A percentile compares a stretch with the other conserved stretches of the same genome.
Conservation (phyloP, 2,113 vertebrate genomes). For the Amphiprion ocellaris region DNA sequence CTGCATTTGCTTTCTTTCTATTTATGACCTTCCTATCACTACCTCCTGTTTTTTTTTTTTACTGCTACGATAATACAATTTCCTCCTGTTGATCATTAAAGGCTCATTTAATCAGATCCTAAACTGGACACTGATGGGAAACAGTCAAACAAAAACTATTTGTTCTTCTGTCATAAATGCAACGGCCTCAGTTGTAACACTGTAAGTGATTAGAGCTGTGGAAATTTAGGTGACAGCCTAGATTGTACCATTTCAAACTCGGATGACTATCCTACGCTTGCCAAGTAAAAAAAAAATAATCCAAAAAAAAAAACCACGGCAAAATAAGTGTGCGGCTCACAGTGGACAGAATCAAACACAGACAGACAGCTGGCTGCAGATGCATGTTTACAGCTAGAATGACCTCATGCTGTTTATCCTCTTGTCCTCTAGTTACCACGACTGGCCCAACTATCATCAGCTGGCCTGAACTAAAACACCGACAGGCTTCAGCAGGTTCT, state of each 20-base stretch:
- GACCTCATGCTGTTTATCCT: slow-evolving; percentile 45
- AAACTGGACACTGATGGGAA: slow-evolving; percentile 3
- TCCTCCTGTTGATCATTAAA: slow-evolving; percentile 34
- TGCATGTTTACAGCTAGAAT: slow-evolving; percentile 51
- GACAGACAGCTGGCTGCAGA: slow-evolving; percentile 53
- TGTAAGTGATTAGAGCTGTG: neutral
- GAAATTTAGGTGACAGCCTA: slow-evolving; percentile 7
- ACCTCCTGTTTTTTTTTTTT: slow-evolving; percentile 8
- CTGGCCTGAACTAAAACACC: slow-evolving; percentile 4
- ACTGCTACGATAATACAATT: slow-evolving; percentile 27
- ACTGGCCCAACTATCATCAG: slow-evolving; percentile 17
- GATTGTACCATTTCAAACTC: slow-evolving; percentile 9
- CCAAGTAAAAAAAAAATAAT: neutral
- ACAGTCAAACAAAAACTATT: slow-evolving; percentile 23
- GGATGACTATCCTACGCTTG: slow-evolving; percentile 6
- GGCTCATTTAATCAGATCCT: slow-evolving; percentile 21
- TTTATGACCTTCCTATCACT: slow-evolving; percentile 10
- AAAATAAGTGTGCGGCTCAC: neutral
- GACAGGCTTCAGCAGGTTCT: neutral
- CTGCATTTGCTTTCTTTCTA: slow-evolving; percentile 19
- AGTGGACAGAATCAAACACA: slow-evolving; percentile 30
- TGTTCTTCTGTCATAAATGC: slow-evolving; percentile 7
- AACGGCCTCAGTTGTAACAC: neutral
- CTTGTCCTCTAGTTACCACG: slow-evolving; percentile 17
- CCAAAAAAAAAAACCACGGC: neutral